These are phyloP conservation scores for Elaeidobius kamerunicus DNA, from an alignment of 2,888 invertebrate species.

Conservation along the genomic window DNA sequence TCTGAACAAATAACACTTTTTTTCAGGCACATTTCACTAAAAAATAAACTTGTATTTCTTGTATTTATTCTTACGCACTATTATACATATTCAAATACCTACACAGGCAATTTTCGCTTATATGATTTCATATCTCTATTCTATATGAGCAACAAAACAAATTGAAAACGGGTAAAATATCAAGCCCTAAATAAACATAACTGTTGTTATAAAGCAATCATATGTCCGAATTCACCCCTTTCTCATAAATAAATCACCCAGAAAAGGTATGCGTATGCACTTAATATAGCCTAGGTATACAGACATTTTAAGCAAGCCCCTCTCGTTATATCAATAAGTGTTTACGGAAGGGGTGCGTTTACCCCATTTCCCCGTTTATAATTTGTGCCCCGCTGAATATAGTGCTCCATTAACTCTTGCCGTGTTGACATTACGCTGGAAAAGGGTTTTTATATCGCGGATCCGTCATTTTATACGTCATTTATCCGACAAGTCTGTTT, in stretches of 20 bases:
- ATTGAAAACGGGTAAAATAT: too few species aligned
- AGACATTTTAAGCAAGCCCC: slow-evolving; percentile 23
- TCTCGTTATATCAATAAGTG: slow-evolving; percentile 30
- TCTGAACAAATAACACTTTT: too few species aligned
- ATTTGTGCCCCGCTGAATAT: slow-evolving; percentile 22
- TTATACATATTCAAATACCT: too few species aligned
- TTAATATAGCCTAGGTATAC: slow-evolving; percentile 25
- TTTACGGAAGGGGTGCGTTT: slow-evolving; percentile 30
- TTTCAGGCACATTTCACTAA: too few species aligned
- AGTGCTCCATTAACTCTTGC: slow-evolving; percentile 25
- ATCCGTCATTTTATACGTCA: slow-evolving; percentile 20
- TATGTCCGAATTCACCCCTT: slow-evolving; percentile 14
- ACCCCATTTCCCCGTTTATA: slow-evolving; percentile 27
- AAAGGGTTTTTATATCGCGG: slow-evolving; percentile 23
- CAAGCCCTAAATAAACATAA: slow-evolving; percentile 4
- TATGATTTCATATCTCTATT: too few species aligned
- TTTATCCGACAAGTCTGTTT: slow-evolving; percentile 12
- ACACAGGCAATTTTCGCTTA: too few species aligned
- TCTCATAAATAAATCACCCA: slow-evolving; percentile 25
- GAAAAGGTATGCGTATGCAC: slow-evolving; percentile 27
- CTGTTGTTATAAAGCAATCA: slow-evolving; percentile 20
- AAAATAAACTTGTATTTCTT: too few species aligned
- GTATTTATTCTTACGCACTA: too few species aligned
- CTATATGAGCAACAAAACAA: too few species aligned
- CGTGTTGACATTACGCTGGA: slow-evolving; percentile 23